These are phyloP conservation scores for Temnothorax curvispinosus DNA, from an alignment of 1,140 invertebrate genomes.

Conservation along the genomic window DNA sequence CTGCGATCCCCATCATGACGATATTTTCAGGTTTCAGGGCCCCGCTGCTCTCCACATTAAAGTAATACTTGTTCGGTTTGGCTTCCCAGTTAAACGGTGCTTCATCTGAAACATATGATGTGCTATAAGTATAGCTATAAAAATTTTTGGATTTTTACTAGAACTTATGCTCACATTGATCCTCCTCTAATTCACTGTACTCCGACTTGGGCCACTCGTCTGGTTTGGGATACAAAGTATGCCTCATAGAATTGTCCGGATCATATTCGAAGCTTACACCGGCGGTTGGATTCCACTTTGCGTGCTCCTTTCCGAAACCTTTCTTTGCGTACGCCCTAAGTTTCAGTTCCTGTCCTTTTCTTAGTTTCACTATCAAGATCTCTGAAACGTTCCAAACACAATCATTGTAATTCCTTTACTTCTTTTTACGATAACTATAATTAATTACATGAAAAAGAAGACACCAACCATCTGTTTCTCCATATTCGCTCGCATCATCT, in stretches of 20 bases:
- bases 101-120: constrained; percentile 89
- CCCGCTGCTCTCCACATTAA: constrained; percentile 98
- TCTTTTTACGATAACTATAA: neutral
- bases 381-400: constrained; percentile 85
- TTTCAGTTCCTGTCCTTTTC: constrained; percentile 99
- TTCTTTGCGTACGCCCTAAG: constrained; percentile 98
- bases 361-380: constrained; percentile 98
- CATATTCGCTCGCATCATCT: constrained; percentile 96
- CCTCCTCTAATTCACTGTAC: constrained; percentile 97
- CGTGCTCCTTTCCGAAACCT: constrained; percentile 99
- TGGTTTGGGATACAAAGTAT: constrained; percentile 98
- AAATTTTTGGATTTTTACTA: neutral
- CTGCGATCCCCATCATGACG: constrained; percentile 96
- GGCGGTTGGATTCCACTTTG: constrained; percentile 99
- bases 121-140: neutral
- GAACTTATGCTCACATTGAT: constrained; percentile 90
- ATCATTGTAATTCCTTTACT: constrained; percentile 8
- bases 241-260: constrained; percentile 98
- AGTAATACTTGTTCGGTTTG: constrained; percentile 99
- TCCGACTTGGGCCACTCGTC: constrained; percentile 99
- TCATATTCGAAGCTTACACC: constrained; percentile 99
- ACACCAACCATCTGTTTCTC: constrained; percentile 92
- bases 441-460: constrained; percentile 34
- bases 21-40: constrained; percentile 98
- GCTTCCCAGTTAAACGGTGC: constrained; percentile 96